Evolutionary conservation across 2,113 vertebrate species (phyloP).

Genomic region (Cairina moschata): DNA sequence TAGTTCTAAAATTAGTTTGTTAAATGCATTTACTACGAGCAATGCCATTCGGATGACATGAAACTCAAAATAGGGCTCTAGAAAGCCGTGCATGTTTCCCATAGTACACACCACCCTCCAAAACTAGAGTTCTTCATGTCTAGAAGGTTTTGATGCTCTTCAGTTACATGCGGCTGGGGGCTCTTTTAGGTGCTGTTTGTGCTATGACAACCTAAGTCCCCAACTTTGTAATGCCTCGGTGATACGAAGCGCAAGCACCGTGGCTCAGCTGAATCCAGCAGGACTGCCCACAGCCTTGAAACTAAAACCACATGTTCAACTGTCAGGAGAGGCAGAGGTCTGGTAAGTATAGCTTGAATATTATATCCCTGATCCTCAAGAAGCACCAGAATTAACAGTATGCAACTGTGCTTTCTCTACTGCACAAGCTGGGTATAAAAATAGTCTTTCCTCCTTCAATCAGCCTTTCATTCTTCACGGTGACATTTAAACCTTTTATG

Average conservation of each 20-base stretch:
- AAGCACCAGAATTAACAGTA: neutral
- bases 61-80: neutral
- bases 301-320: neutral
- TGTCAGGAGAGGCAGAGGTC: neutral
- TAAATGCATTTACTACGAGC: constrained; percentile 22
- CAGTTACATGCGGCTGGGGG: neutral
- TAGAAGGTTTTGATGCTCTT: neutral
- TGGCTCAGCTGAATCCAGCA: neutral
- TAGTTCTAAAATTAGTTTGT: constrained; percentile 19
- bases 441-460: neutral
- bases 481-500: neutral
- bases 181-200: neutral
- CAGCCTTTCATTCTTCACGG: neutral
- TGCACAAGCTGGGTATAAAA: neutral
- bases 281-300: neutral
- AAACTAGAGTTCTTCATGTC: neutral
- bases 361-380: neutral
- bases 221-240: neutral
- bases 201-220: neutral
- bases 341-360: neutral
- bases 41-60: constrained; percentile 26
- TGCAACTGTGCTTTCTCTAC: fast-evolving
- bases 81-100: neutral
- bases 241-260: neutral
- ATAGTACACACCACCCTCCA: neutral